These are phyloP conservation scores for Mustelus asterias DNA, from an alignment of 2,113 vertebrate genomes.

Conservation along the genomic window DNA sequence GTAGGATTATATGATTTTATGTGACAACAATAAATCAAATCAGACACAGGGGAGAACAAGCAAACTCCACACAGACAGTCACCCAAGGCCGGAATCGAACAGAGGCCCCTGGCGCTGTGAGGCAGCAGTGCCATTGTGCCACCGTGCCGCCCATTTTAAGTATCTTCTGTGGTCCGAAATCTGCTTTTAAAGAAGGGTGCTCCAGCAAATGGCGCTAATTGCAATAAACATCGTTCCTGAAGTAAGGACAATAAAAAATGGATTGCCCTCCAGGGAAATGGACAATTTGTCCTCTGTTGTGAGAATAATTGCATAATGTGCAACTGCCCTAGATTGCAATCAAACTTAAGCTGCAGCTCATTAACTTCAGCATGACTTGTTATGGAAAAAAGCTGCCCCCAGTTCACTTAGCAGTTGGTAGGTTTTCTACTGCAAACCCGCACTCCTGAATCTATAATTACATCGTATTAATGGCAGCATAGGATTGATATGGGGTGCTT, in stretches of 20 bases:
- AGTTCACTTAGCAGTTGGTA: neutral
- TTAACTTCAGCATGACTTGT: neutral
- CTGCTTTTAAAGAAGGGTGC: neutral
- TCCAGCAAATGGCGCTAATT: neutral
- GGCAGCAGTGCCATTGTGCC: too few species aligned
- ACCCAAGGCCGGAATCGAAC: too few species aligned
- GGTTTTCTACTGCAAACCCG: neutral
- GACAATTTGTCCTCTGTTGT: neutral
- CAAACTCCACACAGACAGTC: too few species aligned
- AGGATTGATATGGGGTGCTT: neutral
- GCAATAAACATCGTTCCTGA: conserved; percentile 8
- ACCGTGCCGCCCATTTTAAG: neutral
- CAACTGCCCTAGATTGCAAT: conserved; percentile 14
- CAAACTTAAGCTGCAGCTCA: neutral
- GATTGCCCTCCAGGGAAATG: neutral
- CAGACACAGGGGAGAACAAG: too few species aligned
- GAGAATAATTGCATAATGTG: neutral
- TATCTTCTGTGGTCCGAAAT: neutral
- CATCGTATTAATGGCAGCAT: conserved; percentile 22
- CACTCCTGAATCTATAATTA: conserved; percentile 18
- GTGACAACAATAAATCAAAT: too few species aligned
- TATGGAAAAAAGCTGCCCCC: neutral
- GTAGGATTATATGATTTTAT: too few species aligned
- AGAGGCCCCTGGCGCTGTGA: too few species aligned
- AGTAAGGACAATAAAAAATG: neutral